These are phyloP conservation scores for Spondyliosoma cantharus DNA, from an alignment of 2,797 vertebrate genomes.

Conservation along the genomic window DNA sequence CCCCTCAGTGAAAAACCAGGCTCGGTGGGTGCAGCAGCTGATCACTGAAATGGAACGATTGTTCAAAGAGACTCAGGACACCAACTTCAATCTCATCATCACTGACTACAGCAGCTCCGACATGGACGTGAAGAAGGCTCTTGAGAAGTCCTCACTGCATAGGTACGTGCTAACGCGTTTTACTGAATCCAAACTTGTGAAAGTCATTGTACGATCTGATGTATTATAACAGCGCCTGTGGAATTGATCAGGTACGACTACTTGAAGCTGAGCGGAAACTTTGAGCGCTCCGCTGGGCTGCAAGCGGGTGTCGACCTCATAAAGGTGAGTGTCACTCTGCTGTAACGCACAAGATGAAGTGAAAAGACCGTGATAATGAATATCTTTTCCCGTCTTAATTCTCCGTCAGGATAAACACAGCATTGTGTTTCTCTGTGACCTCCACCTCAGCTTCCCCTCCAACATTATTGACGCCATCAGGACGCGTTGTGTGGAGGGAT, in stretches of 20 bases:
- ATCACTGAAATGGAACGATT: slow-evolving; percentile 93
- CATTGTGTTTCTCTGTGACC: slow-evolving; percentile 96
- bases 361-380: background rate
- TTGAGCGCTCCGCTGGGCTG: slow-evolving; percentile 93
- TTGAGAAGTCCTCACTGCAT: slow-evolving; percentile 86
- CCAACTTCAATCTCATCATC: slow-evolving; percentile 92
- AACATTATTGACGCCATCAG: slow-evolving; percentile 90
- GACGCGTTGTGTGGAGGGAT: slow-evolving; percentile 94
- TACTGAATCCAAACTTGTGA: background rate
- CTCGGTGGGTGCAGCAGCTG: slow-evolving; percentile 94
- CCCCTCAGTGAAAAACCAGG: slow-evolving; percentile 94
- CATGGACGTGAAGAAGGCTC: slow-evolving; percentile 89
- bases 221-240: slow-evolving; percentile 4
- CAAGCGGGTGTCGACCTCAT: slow-evolving; percentile 92
- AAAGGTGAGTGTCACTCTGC: slow-evolving; percentile 78
- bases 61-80: slow-evolving; percentile 84
- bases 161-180: slow-evolving; percentile 78
- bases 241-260: slow-evolving; percentile 86
- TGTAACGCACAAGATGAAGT: background rate
- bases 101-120: slow-evolving; percentile 92
- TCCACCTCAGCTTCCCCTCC: slow-evolving; percentile 93
- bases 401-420: slow-evolving; percentile 90
- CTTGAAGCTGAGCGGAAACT: slow-evolving; percentile 89
- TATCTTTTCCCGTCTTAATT: background rate
- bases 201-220: background rate